Conservation (phyloP, 2,888 invertebrate genomes). For the Drosophila dives region DNA sequence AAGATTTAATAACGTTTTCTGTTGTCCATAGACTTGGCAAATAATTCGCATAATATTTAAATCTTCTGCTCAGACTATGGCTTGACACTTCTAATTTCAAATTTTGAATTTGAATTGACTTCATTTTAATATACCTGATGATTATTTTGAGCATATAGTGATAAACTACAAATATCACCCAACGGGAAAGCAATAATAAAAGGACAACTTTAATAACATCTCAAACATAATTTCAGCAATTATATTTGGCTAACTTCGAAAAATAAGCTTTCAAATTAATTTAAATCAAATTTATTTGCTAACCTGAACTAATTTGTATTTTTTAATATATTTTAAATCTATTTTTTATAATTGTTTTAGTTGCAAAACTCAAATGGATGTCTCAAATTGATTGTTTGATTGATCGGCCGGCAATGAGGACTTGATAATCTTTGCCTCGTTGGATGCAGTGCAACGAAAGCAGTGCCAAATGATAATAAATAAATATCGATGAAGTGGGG, state of each 20-base stretch:
- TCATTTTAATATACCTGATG: not conserved
- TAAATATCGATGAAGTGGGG: slow-evolving; percentile 57
- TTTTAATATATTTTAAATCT: not conserved
- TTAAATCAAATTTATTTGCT: not conserved
- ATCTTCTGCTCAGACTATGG: not conserved
- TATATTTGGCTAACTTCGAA: not conserved
- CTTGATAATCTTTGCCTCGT: slow-evolving; percentile 41
- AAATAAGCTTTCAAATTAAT: not conserved
- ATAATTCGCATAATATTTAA: not conserved
- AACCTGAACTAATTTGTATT: not conserved
- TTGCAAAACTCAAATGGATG: not conserved
- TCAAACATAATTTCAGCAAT: no score
- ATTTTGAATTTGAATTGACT: not conserved
- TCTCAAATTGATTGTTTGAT: slow-evolving; percentile 53
- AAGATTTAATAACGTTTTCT: not conserved
- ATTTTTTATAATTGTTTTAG: not conserved
- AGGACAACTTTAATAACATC: no score
- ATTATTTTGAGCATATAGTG: not conserved
- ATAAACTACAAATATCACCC: not conserved
- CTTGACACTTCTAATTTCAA: not conserved
- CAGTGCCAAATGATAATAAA: slow-evolving; percentile 73
- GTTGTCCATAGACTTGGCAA: not conserved
- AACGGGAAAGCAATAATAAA: no score
- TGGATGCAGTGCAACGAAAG: slow-evolving; percentile 39
- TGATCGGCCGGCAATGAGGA: slow-evolving; percentile 42